These are phyloP conservation scores for Todus mexicanus DNA, from an alignment of 2,797 vertebrate species.

Conservation along the genomic window DNA sequence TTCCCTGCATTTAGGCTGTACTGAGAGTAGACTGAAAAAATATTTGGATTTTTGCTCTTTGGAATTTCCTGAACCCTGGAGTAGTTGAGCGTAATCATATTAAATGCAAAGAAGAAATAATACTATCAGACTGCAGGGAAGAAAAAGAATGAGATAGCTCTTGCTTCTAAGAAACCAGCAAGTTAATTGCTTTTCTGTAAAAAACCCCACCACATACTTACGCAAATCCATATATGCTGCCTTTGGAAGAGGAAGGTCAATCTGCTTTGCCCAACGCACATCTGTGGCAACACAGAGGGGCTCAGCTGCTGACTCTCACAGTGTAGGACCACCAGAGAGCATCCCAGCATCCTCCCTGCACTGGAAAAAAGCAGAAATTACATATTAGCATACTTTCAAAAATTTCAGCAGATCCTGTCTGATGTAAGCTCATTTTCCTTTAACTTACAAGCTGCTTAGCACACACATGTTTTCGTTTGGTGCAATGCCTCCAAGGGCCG, in stretches of 20 bases:
- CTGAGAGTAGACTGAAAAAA: not conserved
- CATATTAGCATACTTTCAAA: not conserved
- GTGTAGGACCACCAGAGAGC: accelerated
- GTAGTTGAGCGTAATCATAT: not conserved
- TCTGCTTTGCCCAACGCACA: not conserved
- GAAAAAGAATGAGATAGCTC: not conserved
- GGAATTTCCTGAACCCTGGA: not conserved
- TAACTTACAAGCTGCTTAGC: not conserved
- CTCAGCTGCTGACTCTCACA: not conserved
- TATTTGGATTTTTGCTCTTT: not conserved
- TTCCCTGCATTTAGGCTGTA: not conserved
- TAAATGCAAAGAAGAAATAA: not conserved
- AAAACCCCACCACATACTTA: not conserved
- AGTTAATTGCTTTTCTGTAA: not conserved
- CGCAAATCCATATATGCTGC: not conserved
- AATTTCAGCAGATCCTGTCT: not conserved
- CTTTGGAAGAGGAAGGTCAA: not conserved
- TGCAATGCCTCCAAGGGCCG: accelerated
- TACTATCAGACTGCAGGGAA: not conserved
- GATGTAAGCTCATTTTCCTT: not conserved
- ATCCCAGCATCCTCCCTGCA: accelerated
- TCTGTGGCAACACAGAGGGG: not conserved
- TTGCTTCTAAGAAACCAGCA: not conserved
- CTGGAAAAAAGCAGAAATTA: not conserved
- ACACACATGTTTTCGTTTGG: accelerated